phyloP scores from a whole-genome alignment of 2,113 vertebrate species.

The Illadopsis cleaveri region DNA sequence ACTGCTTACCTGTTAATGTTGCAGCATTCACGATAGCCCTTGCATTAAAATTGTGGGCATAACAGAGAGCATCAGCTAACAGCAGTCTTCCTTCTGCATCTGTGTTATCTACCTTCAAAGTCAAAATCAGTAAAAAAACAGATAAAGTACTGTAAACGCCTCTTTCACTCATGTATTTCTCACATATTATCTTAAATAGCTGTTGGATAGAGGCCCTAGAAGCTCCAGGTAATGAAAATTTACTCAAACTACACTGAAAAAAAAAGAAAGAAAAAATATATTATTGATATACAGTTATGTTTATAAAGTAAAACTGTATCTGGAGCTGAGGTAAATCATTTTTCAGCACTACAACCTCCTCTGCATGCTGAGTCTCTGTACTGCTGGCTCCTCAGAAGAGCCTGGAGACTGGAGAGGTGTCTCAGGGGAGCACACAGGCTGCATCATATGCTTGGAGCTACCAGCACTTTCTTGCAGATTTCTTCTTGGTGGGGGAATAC shows the following conservation, averaged over 20 bases:
- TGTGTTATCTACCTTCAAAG: conserved; percentile 90
- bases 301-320: not conserved
- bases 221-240: not conserved
- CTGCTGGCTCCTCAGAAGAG: not conserved
- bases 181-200: not conserved
- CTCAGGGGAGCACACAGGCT: not conserved
- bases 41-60: conserved; percentile 89
- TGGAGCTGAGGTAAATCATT: not conserved
- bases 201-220: not conserved
- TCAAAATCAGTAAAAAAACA: not conserved
- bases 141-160: not conserved
- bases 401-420: not conserved
- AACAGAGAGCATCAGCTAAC: conserved; percentile 92
- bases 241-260: not conserved
- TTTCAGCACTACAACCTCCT: not conserved
- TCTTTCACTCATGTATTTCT: not conserved
- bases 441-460: not conserved
- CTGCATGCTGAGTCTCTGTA: not conserved
- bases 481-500: not conserved
- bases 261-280: not conserved
- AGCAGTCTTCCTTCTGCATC: conserved; percentile 93
- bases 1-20: conserved; percentile 88
- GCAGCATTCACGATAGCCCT: conserved; percentile 90
- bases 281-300: not conserved
- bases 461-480: not conserved